Evolutionary conservation across 2,888 invertebrate genomes (phyloP).

Genomic region (Chironomus tentans): DNA sequence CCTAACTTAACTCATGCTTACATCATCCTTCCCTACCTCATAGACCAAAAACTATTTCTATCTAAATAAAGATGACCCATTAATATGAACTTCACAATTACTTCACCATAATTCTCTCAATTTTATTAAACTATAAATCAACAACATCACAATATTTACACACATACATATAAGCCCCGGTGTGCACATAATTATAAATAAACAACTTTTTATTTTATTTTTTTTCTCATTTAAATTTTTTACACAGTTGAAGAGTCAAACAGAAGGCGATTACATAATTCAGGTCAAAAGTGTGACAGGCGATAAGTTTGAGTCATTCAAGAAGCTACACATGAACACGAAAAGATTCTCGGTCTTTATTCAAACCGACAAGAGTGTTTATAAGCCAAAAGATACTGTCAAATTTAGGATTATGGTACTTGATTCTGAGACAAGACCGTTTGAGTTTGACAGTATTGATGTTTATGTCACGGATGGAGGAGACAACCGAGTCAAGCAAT

Average conservation of each 20-base stretch:
- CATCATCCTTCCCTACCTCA: too few relatives aligned
- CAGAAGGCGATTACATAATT: neutral
- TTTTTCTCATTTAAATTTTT: neutral
- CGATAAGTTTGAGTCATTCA: neutral
- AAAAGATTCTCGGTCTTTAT: constrained; percentile 56
- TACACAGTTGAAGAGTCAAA: constrained; percentile 1
- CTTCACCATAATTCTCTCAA: too few relatives aligned
- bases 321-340: neutral
- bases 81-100: too few relatives aligned
- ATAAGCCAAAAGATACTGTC: constrained; percentile 70
- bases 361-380: constrained; percentile 79
- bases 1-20: too few relatives aligned
- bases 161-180: too few relatives aligned
- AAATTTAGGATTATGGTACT: constrained; percentile 67
- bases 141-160: too few relatives aligned
- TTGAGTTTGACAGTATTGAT: constrained; percentile 29
- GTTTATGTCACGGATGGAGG: constrained; percentile 46
- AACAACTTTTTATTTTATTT: too few relatives aligned
- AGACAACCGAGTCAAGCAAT: constrained; percentile 69
- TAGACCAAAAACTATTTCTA: too few relatives aligned
- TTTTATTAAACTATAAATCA: too few relatives aligned
- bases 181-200: too few relatives aligned
- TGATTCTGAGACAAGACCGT: constrained; percentile 58
- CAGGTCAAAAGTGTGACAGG: neutral
- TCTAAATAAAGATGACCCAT: too few relatives aligned